These are phyloP conservation scores for Pyrgilauda ruficollis DNA, from an alignment of 2,113 vertebrate genomes.

Conservation along the genomic window DNA sequence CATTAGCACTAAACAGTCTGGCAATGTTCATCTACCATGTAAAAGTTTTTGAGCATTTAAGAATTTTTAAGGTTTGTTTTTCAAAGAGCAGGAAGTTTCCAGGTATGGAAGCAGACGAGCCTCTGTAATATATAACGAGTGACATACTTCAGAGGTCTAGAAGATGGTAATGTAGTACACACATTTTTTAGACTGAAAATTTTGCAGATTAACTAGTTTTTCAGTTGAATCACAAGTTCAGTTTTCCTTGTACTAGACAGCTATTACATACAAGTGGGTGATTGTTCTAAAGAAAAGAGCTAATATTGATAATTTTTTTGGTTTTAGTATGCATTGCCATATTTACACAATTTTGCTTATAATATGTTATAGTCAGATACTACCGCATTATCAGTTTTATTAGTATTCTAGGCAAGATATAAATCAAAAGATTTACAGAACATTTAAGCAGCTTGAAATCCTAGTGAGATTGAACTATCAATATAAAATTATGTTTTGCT, in stretches of 20 bases:
- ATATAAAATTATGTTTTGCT: neutral
- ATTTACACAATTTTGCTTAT: neutral
- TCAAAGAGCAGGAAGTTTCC: neutral
- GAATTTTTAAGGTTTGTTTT: neutral
- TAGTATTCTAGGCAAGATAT: neutral
- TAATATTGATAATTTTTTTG: neutral
- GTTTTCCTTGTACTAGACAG: neutral
- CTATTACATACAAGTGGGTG: neutral
- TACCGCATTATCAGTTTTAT: neutral
- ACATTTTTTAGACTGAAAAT: neutral
- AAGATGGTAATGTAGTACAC: neutral
- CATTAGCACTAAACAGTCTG: neutral
- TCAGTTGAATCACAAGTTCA: neutral
- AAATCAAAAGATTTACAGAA: neutral
- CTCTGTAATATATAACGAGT: neutral
- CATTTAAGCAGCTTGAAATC: neutral
- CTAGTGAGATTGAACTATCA: neutral
- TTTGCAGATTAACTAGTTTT: neutral
- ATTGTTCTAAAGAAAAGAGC: neutral
- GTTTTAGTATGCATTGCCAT: neutral
- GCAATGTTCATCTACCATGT: neutral
- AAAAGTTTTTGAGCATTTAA: neutral
- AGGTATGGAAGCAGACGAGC: neutral
- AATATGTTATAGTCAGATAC: neutral
- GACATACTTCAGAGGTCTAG: neutral